Evolutionary conservation across 2,797 vertebrate species (phyloP).

Genomic region (Cephalopachus bancanus): DNA sequence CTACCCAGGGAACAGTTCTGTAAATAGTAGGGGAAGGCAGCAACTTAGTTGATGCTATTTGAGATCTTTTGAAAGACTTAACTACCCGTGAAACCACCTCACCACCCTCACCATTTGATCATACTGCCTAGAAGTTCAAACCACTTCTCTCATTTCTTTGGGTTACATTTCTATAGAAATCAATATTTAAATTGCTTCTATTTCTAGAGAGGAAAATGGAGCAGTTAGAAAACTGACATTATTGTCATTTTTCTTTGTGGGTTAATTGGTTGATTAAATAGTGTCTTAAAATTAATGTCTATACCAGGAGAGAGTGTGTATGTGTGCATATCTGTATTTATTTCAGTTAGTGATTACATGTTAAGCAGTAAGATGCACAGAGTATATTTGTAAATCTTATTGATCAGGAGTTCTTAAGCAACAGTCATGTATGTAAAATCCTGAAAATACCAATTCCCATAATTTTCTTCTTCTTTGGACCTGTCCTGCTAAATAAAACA

Average conservation of each 20-base stretch:
- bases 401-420: not conserved
- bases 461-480: not conserved
- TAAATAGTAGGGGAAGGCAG: not conserved
- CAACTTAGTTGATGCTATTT: not conserved
- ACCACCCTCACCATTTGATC: not conserved
- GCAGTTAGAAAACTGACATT: not conserved
- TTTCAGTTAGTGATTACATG: not conserved
- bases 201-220: constrained; percentile 48
- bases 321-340: not conserved
- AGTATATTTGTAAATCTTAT: not conserved
- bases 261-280: not conserved
- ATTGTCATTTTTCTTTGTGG: not conserved
- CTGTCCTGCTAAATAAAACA: not conserved
- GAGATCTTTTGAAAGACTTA: not conserved
- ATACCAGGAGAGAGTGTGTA: too few species aligned
- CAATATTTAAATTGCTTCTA: not conserved
- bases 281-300: not conserved
- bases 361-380: not conserved
- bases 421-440: not conserved
- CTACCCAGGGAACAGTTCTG: not conserved
- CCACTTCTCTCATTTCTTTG: not conserved
- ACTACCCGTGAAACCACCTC: not conserved
- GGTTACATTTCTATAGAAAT: not conserved
- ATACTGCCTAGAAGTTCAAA: constrained; percentile 17
- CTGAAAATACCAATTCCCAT: not conserved